A percentile compares a stretch with the other conserved stretches of the same genome.
Evolutionary conservation across 1,140 invertebrate genomes (phyloP).

Genomic region (Semibalanus balanoides): DNA sequence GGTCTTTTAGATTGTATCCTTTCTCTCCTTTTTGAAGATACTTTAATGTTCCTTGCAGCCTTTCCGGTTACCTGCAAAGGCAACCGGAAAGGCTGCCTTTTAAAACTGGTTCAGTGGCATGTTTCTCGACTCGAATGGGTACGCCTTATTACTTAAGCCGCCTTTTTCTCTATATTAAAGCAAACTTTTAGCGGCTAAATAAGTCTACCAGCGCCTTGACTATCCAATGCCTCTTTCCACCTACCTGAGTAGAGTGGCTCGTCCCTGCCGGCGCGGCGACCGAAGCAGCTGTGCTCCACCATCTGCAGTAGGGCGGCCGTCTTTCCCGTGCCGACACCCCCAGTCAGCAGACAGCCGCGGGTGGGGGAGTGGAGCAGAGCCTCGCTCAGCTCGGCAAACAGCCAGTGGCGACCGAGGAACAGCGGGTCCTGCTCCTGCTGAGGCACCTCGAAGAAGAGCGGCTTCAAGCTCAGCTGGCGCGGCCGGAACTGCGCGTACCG

Average conservation of each 20-base stretch:
- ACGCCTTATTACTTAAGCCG: no score
- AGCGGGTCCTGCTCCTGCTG: constrained; percentile 45
- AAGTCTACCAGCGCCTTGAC: no score
- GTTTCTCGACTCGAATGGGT: no score
- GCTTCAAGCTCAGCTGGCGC: constrained; percentile 61
- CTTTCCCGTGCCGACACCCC: constrained; percentile 52
- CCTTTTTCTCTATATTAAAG: no score
- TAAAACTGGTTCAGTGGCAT: no score
- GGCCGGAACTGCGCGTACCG: constrained; percentile 43
- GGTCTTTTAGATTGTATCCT: no score
- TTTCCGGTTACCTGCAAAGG: no score
- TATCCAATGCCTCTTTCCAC: no score
- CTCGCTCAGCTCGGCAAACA: constrained; percentile 46
- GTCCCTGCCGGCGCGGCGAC: constrained; percentile 31
- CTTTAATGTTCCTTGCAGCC: no score
- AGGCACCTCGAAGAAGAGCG: constrained; percentile 84
- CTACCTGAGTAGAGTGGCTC: neutral
- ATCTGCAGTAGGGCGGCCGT: constrained; percentile 79
- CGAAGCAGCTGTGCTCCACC: constrained; percentile 84
- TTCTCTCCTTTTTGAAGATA: no score
- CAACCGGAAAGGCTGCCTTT: no score
- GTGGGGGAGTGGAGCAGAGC: constrained; percentile 14
- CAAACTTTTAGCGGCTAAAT: no score
- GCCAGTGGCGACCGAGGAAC: constrained; percentile 78
- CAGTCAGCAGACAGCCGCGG: constrained; percentile 48